Evolutionary conservation across 1,140 invertebrate species (phyloP).

Genomic region (Nymphalis io): DNA sequence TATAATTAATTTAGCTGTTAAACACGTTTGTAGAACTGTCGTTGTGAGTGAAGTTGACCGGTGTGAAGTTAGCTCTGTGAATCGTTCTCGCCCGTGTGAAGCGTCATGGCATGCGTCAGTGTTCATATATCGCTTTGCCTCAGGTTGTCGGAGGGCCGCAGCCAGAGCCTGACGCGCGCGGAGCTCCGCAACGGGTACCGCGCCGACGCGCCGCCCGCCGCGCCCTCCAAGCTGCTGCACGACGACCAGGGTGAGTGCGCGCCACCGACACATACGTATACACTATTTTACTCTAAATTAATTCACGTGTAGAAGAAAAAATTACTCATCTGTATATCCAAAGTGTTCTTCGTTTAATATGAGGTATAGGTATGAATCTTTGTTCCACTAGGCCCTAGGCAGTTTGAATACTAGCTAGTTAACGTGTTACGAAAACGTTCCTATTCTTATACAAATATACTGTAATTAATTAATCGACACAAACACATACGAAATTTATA

Average conservation of each 20-base stretch:
- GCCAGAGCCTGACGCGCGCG: constrained; percentile 71
- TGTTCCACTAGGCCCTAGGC: no score
- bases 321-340: not conserved
- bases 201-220: constrained; percentile 45
- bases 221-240: constrained; percentile 54
- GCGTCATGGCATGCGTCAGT: no score
- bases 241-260: constrained; percentile 67
- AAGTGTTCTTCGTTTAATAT: no score
- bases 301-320: not conserved
- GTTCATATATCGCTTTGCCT: not conserved
- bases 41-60: no score
- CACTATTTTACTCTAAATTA: not conserved
- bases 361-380: no score
- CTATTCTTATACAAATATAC: no score
- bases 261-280: not conserved
- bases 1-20: not conserved
- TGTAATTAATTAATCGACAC: no score
- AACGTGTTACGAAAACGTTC: no score
- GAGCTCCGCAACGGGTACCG: constrained; percentile 68
- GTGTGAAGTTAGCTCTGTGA: no score
- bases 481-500: no score
- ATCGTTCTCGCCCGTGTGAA: not conserved
- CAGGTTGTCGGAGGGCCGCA: constrained; percentile 67
- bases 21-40: no score
- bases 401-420: no score